Evolutionary conservation across 2,888 invertebrate species (phyloP).

Genomic region (Pantelozetes paolii): DNA sequence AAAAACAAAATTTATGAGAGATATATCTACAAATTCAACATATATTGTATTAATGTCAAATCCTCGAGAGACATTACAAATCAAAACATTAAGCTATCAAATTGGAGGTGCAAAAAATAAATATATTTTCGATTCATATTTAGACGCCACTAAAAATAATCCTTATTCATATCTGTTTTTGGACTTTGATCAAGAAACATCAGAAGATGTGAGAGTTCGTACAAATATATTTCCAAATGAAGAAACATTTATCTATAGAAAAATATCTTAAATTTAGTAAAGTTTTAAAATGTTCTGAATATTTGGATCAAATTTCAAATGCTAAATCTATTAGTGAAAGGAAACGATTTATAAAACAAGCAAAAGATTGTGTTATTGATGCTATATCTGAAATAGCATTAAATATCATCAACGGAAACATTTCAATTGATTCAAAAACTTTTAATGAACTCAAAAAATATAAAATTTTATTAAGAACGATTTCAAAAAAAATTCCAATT

Average conservation of each 20-base stretch:
- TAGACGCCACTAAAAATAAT: neutral
- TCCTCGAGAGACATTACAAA: neutral
- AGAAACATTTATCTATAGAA: neutral
- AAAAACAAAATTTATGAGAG: neutral
- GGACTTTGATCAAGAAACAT: neutral
- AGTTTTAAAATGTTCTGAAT: neutral
- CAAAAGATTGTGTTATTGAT: neutral
- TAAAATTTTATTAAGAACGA: neutral
- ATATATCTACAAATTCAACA: neutral
- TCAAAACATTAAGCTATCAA: neutral
- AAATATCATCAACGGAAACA: neutral
- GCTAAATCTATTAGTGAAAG: neutral
- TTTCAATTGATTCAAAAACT: neutral
- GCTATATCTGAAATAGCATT: neutral
- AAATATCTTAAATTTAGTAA: neutral
- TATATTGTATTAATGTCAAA: conserved; percentile 5
- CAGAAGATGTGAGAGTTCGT: neutral
- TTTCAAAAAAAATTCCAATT: neutral
- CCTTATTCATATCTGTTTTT: neutral
- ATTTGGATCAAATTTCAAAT: neutral
- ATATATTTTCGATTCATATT: neutral
- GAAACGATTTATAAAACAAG: neutral
- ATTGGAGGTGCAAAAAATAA: neutral
- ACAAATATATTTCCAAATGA: neutral
- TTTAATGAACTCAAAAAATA: neutral